These are phyloP conservation scores for Cecidostiba fungosa DNA, from an alignment of 2,888 invertebrate genomes.

Conservation along the genomic window DNA sequence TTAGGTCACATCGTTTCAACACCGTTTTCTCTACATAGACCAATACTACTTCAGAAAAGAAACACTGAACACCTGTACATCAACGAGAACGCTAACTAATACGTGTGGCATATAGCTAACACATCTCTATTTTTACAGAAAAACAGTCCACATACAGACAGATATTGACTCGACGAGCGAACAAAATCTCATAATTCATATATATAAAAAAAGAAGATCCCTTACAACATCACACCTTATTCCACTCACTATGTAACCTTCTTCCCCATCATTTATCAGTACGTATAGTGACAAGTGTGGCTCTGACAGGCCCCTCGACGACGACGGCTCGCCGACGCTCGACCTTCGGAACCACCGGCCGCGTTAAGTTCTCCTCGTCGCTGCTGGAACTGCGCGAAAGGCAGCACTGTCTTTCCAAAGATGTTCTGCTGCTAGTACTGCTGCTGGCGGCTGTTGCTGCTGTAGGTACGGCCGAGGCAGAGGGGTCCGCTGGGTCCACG, in stretches of 20 bases:
- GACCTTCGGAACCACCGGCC: conserved; percentile 63
- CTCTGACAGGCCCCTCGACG: conserved; percentile 57
- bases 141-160: conserved; percentile 2
- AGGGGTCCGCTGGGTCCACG: conserved; percentile 33
- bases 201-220: background rate
- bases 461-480: background rate
- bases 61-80: conserved; percentile 40
- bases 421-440: background rate
- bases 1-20: background rate
- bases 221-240: background rate
- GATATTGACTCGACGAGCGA: background rate
- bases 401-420: conserved; percentile 32
- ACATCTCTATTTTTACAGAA: conserved; percentile 37
- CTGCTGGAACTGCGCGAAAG: conserved; percentile 52
- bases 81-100: conserved; percentile 1
- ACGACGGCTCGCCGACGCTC: conserved; percentile 56
- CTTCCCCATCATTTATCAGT: conserved; percentile 35
- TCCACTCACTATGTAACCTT: background rate
- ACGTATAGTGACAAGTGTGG: conserved; percentile 45
- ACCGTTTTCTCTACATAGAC: background rate
- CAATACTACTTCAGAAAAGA: background rate
- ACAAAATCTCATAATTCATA: background rate
- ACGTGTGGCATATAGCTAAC: conserved; percentile 30
- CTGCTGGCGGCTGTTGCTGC: background rate
- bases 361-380: conserved; percentile 69